phyloP scores from a whole-genome alignment of 2,113 vertebrate genomes.

The Festucalex cinctus region DNA sequence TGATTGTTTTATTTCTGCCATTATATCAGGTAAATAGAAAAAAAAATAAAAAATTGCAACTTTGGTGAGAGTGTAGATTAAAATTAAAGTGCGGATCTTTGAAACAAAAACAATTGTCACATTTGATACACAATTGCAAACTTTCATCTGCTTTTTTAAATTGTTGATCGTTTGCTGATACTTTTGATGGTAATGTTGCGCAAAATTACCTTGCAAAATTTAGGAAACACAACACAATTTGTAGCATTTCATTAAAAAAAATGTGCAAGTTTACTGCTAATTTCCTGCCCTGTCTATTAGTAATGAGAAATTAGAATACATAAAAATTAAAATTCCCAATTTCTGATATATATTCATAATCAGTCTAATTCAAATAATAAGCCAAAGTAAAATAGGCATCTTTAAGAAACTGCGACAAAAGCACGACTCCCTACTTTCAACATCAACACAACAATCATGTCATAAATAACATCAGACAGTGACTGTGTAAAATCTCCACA shows the following conservation, averaged over 20 bases:
- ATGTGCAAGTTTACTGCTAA: too few species aligned
- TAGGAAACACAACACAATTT: too few species aligned
- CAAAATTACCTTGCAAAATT: too few species aligned
- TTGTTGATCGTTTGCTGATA: too few species aligned
- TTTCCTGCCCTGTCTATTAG: too few species aligned
- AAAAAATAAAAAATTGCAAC: not conserved
- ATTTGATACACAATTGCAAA: not conserved
- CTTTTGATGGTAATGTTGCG: too few species aligned
- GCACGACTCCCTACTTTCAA: slow-evolving; percentile 15
- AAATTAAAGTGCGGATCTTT: not conserved
- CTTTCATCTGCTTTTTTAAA: not conserved
- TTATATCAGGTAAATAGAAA: not conserved
- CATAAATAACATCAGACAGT: slow-evolving; percentile 26
- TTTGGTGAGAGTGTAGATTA: not conserved
- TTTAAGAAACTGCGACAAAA: slow-evolving; percentile 16
- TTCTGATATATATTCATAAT: too few species aligned
- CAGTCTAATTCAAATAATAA: not conserved
- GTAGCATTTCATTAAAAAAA: too few species aligned
- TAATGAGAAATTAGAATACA: too few species aligned
- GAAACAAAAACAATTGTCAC: not conserved
- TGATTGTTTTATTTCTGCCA: not conserved
- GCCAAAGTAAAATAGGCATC: not conserved
- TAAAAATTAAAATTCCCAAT: too few species aligned
- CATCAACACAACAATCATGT: slow-evolving; percentile 38
- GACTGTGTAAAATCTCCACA: slow-evolving; percentile 41